These are phyloP conservation scores for Candidula unifasciata DNA, from an alignment of 2,888 invertebrate species.

Conservation along the genomic window DNA sequence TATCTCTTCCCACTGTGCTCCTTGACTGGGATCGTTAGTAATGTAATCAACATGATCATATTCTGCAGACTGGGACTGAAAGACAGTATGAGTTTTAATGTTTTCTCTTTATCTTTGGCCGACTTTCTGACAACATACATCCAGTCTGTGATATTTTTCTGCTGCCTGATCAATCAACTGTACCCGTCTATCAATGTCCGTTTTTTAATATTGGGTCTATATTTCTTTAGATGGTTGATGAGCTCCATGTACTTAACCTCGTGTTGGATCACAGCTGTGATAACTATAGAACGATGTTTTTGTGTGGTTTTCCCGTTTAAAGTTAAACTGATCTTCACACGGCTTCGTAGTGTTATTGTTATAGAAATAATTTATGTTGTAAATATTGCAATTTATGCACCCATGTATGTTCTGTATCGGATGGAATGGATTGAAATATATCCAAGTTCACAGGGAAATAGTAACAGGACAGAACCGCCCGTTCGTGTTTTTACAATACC, in stretches of 20 bases:
- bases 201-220: not conserved
- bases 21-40: conserved; percentile 9
- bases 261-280: conserved; percentile 28
- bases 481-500: not conserved
- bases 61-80: not conserved
- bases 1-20: not conserved
- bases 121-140: not conserved
- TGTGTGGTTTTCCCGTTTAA: conserved; percentile 34
- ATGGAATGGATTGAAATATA: not conserved
- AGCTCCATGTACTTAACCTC: conserved; percentile 13
- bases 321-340: conserved; percentile 5
- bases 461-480: too few species aligned
- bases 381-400: not conserved
- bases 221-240: not conserved
- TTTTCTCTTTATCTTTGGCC: conserved; percentile 7
- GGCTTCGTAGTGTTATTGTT: not conserved
- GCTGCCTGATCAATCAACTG: not conserved
- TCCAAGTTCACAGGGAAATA: too few species aligned
- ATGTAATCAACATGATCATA: not conserved
- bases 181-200: not conserved
- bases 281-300: conserved; percentile 31
- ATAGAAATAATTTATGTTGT: conserved; percentile 3
- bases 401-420: not conserved
- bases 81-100: too few species aligned
- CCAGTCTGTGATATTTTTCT: not conserved